These are phyloP conservation scores for Bruchidius siliquastri DNA, from an alignment of 2,888 invertebrate species.

Conservation along the genomic window DNA sequence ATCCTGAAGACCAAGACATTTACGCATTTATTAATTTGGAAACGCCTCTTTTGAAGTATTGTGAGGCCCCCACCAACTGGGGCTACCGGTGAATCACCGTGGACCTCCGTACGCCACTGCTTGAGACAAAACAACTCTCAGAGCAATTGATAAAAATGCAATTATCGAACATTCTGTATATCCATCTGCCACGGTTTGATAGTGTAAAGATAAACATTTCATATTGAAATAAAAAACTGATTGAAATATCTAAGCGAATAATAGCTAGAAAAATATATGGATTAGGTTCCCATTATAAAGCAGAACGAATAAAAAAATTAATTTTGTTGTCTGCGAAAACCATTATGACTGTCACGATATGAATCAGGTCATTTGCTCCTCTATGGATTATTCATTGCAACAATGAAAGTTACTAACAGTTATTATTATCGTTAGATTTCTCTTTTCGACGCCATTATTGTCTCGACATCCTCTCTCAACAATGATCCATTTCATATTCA, in stretches of 20 bases:
- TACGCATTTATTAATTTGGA: too few species aligned
- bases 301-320: not conserved
- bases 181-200: too few species aligned
- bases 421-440: conserved; percentile 16
- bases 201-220: not conserved
- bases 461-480: conserved; percentile 2
- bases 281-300: not conserved
- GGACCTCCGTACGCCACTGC: too few species aligned
- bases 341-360: not conserved
- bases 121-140: too few species aligned
- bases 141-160: too few species aligned
- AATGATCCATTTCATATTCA: not conserved
- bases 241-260: not conserved
- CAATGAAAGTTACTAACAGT: conserved; percentile 20
- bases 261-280: not conserved
- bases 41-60: too few species aligned
- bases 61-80: too few species aligned
- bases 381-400: conserved; percentile 10
- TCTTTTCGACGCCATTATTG: conserved; percentile 12
- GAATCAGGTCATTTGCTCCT: conserved; percentile 17
- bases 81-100: too few species aligned
- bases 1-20: too few species aligned
- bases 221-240: not conserved
- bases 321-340: not conserved
- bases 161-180: too few species aligned